Conservation (phyloP, 2,888 invertebrate species). For the Nemurella pictetii region DNA sequence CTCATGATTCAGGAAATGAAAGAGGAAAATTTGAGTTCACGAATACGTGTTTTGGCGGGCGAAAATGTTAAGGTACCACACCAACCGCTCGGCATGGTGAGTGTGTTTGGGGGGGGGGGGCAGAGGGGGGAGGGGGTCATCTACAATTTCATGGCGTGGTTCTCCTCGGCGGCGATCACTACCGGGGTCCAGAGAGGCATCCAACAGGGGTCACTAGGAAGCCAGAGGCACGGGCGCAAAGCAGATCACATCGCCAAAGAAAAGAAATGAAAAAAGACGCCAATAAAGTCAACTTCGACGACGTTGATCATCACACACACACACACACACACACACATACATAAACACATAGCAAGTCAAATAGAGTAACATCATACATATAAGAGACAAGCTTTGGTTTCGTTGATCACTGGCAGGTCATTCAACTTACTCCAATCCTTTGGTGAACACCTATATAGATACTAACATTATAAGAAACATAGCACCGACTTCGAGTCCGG, state of each 20-base stretch:
- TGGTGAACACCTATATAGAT: constrained; percentile 21
- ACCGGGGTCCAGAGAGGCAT: not conserved
- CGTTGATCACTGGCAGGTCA: not conserved
- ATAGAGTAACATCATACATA: constrained; percentile 21
- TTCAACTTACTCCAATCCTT: not conserved
- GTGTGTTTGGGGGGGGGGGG: no score
- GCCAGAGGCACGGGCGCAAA: not conserved
- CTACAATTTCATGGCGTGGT: no score
- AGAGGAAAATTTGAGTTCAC: not conserved
- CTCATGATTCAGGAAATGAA: not conserved
- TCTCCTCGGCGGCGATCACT: no score
- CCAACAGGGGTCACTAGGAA: not conserved
- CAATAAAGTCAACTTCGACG: not conserved
- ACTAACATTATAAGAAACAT: constrained; percentile 17
- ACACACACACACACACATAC: no score
- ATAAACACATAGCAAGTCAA: not conserved
- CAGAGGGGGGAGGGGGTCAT: no score
- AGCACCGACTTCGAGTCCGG: not conserved
- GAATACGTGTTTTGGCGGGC: not conserved
- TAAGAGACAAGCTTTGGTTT: constrained; percentile 12
- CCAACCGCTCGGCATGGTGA: no score
- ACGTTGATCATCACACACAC: not conserved
- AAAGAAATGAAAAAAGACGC: not conserved
- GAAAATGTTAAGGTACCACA: no score
- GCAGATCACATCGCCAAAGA: not conserved